Conservation (phyloP, 2,113 vertebrate genomes). For the Drymodes brunneopygia region DNA sequence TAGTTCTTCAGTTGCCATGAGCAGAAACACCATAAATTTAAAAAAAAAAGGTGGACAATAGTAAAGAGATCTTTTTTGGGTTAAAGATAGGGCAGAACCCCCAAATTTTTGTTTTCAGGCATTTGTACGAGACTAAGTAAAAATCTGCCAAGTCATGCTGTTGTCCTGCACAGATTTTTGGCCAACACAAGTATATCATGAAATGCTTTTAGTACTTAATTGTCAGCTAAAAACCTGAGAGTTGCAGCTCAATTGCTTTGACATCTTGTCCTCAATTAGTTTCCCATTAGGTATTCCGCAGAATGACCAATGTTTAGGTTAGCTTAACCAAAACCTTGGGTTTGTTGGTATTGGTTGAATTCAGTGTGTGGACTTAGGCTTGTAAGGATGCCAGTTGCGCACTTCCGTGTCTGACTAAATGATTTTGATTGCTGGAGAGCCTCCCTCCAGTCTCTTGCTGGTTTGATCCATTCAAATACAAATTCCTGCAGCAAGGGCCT, state of each 20-base stretch:
- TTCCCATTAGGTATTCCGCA: neutral
- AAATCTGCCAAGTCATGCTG: neutral
- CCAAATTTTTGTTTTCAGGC: neutral
- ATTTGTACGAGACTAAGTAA: neutral
- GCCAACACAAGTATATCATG: neutral
- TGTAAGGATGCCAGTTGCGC: accelerated
- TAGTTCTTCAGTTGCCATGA: neutral
- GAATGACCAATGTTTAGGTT: neutral
- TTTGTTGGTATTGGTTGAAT: neutral
- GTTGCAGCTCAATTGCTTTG: neutral
- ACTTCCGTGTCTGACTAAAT: neutral
- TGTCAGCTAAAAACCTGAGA: neutral
- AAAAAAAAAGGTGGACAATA: neutral
- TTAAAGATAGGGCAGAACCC: neutral
- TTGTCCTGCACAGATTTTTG: neutral
- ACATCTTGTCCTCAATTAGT: neutral
- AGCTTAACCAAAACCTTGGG: neutral
- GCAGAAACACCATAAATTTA: neutral
- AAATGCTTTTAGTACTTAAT: neutral
- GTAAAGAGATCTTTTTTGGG: neutral
- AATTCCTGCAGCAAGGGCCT: neutral
- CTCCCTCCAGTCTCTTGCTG: neutral
- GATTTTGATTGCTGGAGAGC: neutral
- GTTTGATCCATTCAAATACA: neutral
- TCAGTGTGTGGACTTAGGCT: neutral